Conservation (phyloP, 1,140 invertebrate genomes). For the Eulimnadia texana region DNA sequence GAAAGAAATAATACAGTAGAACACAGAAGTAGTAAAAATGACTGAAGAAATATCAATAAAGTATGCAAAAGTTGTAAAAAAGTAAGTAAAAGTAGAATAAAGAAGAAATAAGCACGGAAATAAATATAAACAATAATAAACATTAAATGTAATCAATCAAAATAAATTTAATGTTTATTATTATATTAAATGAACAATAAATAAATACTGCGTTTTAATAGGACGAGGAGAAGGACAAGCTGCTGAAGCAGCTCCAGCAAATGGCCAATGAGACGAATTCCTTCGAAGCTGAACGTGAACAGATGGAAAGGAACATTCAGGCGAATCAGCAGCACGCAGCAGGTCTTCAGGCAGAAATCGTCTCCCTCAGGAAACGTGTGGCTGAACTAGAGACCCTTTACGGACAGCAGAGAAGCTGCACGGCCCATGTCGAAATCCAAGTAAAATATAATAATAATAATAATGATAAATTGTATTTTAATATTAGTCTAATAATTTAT, state of each 20-base stretch:
- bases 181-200: too few relatives aligned
- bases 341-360: constrained; percentile 8
- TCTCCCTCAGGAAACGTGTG: background rate
- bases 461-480: background rate
- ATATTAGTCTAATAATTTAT: too few relatives aligned
- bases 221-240: constrained; percentile 12
- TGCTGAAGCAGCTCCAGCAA: constrained; percentile 13
- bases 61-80: too few relatives aligned
- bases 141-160: too few relatives aligned
- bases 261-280: constrained; percentile 6
- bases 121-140: too few relatives aligned
- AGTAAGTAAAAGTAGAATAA: too few relatives aligned
- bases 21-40: too few relatives aligned
- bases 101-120: too few relatives aligned
- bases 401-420: constrained; percentile 6
- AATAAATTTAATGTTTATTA: too few relatives aligned
- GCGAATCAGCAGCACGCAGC: constrained; percentile 2
- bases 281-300: constrained; percentile 5
- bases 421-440: constrained; percentile 7
- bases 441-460: background rate
- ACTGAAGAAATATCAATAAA: too few relatives aligned
- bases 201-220: background rate
- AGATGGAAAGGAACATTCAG: constrained; percentile 10
- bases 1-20: too few relatives aligned
- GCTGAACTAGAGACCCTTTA: constrained; percentile 11